Evolutionary conservation across 2,113 vertebrate species (phyloP), one percentile per base, ranked within the genome.

Genomic region (Thalassarche chlororhynchos): DNA sequence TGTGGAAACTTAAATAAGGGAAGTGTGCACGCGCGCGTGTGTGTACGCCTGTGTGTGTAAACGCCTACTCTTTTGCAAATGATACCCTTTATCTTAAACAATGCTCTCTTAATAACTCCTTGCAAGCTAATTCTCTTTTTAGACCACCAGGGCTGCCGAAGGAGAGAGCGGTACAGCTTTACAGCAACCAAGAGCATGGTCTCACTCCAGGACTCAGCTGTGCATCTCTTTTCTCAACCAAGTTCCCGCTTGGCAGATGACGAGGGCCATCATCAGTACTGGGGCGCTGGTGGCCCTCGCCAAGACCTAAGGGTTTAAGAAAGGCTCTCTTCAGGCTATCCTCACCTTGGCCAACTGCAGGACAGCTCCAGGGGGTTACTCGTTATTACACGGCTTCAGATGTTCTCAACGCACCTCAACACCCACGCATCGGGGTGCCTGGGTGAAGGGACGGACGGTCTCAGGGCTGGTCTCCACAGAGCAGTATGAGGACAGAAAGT

Each of bases 81-180:
- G 12, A 93, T 54, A 82, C 28, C 40, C 70, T 89, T 94, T 91
- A 36, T 95, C 93, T 83, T 54, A 91, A 96, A 79, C 71, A 83
- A 84, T 65, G 58, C 42, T 83, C 49, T 89, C 84, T 82, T 95
- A 80, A 62, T 58, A 87, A 87, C 36, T 79, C 66, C 25, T 64
- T 21, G 28, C 79, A 79, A 87, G 91, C 44, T 76, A 72, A 72
- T 89, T 89, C 81, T 84, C 89, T 61, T 89, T 95, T 82, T 80
- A 94, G 89, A 69, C 62, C 77, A 44, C 58, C 70, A 18, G 2
- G 4, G 84, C 68, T 89, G 69, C 66, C 6, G 5, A 76, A 85
- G 54, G 62, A 66, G 62, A 72, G 62, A 85, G 52, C 8, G 3
- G 57, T 52, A 40, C 49, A 76, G 25, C 29, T 87, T 61, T 36